Evolutionary conservation across 2,888 invertebrate genomes (phyloP), one percentile per base, ranked within the genome.

Genomic region (Muschampia staudingeri): DNA sequence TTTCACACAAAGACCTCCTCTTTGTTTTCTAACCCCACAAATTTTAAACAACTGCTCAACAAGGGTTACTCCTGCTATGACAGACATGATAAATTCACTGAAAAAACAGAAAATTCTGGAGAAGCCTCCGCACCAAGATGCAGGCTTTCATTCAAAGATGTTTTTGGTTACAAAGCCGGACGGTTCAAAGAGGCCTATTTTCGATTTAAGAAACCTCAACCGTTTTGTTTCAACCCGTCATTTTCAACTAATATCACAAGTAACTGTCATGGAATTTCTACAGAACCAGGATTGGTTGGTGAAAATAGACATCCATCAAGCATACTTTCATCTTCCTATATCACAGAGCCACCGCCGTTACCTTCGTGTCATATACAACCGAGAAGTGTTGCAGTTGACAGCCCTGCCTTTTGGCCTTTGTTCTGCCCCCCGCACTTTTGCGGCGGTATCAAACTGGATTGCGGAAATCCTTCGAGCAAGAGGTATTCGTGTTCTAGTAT

Each of bases 401-500:
- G 56, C 56, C 2, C 19, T 61, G 25, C 56, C 56, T 19, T 61
- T 61, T 61, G 56, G 56, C 61, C 61, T 61, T 12, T 56, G 19
- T 19, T 25, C 61, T 25, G 25, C 61, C 61, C 25, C 61, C 61
- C 25, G 61, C 25, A 61, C 19, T 25, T 61, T 61, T 11, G 61
- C 61, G 4, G 61, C 25, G 11, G 25, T 61, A 19, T 61, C 25
- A n/a, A 61, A 61, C 25, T 61, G 61, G 61, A 61, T 61, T 25
- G 61, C 61, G 61, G 61, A 61, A 25, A 61, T 61, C 61, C 61
- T 61, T 19, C 19, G 61, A 61, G 25, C 9, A 61, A 61, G 11
- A 61, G 61, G 61, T 61, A 61, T 61, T 61, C 61, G 61, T 61
- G 25, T 61, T 61, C 61, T 61, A 61, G 61, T 61, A 3, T 61